These are phyloP conservation scores for Cybosia mesomella DNA, from an alignment of 2,888 invertebrate genomes.

Conservation along the genomic window DNA sequence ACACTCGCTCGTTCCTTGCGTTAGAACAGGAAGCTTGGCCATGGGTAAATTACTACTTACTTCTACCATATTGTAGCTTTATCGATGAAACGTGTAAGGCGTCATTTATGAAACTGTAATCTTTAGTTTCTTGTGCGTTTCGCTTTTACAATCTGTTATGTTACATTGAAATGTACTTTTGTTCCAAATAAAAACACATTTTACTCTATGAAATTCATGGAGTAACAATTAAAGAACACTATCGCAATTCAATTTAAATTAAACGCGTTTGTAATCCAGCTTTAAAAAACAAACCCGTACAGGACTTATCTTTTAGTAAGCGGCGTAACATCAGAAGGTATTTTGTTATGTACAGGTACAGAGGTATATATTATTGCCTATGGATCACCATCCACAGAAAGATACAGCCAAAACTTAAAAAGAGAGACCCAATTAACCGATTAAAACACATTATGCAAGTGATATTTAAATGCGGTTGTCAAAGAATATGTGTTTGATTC, in stretches of 20 bases:
- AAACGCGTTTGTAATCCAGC: neutral
- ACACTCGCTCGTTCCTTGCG: constrained; percentile 72
- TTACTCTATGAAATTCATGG: neutral
- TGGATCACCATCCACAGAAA: neutral
- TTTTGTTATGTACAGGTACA: too few relatives aligned
- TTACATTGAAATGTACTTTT: too few relatives aligned
- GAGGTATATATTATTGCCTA: neutral
- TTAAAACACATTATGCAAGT: neutral
- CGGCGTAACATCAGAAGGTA: neutral
- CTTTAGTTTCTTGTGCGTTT: neutral
- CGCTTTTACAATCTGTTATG: neutral
- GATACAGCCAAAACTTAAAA: neutral
- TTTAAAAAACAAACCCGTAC: too few relatives aligned
- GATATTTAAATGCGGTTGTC: neutral
- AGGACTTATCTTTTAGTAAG: neutral
- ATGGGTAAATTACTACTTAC: constrained; percentile 66
- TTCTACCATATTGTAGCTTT: constrained; percentile 39
- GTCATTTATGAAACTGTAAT: constrained; percentile 24
- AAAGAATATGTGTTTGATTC: too few relatives aligned
- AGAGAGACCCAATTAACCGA: neutral
- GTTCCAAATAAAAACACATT: too few relatives aligned
- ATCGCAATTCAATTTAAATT: too few relatives aligned
- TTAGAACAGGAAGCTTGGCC: constrained; percentile 58
- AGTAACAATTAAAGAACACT: neutral
- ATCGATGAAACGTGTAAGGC: constrained; percentile 33